Conservation (phyloP, 2,113 vertebrate species). For the Pygoscelis antarcticus region DNA sequence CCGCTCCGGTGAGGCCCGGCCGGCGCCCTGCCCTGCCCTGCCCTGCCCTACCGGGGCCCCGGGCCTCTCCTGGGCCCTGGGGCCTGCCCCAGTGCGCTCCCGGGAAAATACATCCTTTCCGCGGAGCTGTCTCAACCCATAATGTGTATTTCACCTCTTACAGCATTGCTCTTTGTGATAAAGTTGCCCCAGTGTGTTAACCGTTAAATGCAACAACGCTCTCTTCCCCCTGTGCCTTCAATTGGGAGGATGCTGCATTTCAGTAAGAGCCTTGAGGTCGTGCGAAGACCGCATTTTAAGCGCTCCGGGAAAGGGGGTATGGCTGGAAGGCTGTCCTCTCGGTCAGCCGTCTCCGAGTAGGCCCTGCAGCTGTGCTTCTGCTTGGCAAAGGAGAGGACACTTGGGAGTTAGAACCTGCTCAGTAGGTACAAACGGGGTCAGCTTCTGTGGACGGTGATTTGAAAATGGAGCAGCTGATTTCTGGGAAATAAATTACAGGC, state of each 20-base stretch:
- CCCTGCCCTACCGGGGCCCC: too few relatives aligned
- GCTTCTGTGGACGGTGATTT: not conserved
- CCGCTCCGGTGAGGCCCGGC: too few relatives aligned
- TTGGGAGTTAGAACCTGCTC: not conserved
- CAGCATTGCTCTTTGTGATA: not conserved
- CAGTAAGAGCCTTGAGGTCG: rapidly evolving
- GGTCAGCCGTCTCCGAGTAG: rapidly evolving
- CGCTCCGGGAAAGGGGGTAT: rapidly evolving
- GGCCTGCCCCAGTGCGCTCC: not conserved
- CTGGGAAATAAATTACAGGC: not conserved
- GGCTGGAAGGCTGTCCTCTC: rapidly evolving
- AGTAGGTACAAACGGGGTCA: rapidly evolving
- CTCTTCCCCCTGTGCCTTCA: rapidly evolving
- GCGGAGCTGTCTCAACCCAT: rapidly evolving
- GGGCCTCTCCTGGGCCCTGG: too few relatives aligned
- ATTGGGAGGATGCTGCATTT: rapidly evolving
- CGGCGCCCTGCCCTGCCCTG: too few relatives aligned
- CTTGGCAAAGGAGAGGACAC: not conserved
- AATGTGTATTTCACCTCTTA: rapidly evolving
- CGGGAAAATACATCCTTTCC: rapidly evolving
- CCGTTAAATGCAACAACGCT: rapidly evolving
- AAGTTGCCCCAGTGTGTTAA: rapidly evolving
- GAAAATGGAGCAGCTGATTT: rapidly evolving
- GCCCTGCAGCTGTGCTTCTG: not conserved
- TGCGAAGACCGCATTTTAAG: rapidly evolving